These are phyloP conservation scores for Xyrichtys novacula DNA, from an alignment of 2,797 vertebrate genomes.

Conservation along the genomic window DNA sequence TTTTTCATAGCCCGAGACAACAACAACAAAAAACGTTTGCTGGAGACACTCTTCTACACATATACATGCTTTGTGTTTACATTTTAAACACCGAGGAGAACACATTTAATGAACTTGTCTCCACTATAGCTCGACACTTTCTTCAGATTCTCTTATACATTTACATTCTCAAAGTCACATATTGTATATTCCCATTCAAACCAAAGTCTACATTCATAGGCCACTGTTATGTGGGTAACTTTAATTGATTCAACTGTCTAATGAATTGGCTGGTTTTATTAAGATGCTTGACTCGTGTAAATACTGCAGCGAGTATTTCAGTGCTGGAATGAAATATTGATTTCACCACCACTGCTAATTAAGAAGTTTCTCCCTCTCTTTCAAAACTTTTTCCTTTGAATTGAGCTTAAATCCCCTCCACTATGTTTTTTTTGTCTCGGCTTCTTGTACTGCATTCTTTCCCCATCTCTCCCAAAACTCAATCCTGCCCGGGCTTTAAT, in stretches of 20 bases:
- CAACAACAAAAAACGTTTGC: slow-evolving; percentile 54
- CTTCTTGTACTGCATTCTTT: slow-evolving; percentile 44
- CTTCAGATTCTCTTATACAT: background rate
- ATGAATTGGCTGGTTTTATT: slow-evolving; percentile 23
- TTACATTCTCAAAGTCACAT: background rate
- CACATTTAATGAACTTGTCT: background rate
- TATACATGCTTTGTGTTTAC: slow-evolving; percentile 11
- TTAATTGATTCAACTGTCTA: slow-evolving; percentile 41
- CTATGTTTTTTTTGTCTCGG: slow-evolving; percentile 47
- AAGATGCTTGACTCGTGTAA: slow-evolving; percentile 42
- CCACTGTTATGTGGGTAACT: slow-evolving; percentile 33
- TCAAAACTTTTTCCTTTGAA: slow-evolving; percentile 65
- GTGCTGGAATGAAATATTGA: slow-evolving; percentile 35
- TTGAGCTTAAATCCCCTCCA: slow-evolving; percentile 61
- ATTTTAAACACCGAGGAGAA: slow-evolving; percentile 15
- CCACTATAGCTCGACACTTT: background rate
- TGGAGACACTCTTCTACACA: slow-evolving; percentile 10
- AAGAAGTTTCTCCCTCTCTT: slow-evolving; percentile 52
- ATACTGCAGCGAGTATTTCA: slow-evolving; percentile 56
- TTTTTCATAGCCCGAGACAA: slow-evolving; percentile 59
- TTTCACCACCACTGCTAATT: slow-evolving; percentile 44
- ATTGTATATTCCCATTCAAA: slow-evolving; percentile 19
- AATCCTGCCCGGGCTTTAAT: slow-evolving; percentile 54
- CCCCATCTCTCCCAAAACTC: slow-evolving; percentile 46
- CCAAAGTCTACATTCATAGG: slow-evolving; percentile 10